phyloP scores from a whole-genome alignment of 2,113 vertebrate species.

The Etheostoma cragini region DNA sequence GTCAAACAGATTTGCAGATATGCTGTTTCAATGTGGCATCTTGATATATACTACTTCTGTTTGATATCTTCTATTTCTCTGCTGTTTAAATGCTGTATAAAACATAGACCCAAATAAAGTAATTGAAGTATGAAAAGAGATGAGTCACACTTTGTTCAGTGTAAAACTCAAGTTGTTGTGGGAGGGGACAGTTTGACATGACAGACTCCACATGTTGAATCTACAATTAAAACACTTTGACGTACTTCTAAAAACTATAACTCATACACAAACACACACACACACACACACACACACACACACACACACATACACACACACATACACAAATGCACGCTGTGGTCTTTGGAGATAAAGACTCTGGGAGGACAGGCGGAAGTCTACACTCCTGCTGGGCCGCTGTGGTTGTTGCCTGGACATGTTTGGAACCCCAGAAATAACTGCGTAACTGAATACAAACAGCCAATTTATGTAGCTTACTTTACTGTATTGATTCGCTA shows the following conservation, averaged over 20 bases:
- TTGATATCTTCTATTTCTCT: background rate
- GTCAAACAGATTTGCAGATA: background rate
- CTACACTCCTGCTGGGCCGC: background rate
- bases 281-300: background rate
- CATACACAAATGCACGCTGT: background rate
- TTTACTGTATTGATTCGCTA: no score
- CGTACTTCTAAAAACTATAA: slow-evolving; percentile 7
- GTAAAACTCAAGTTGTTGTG: background rate
- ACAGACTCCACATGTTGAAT: slow-evolving; percentile 48
- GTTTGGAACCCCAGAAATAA: background rate
- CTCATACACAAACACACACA: background rate
- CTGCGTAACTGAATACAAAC: background rate
- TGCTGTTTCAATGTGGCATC: background rate
- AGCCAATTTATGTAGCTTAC: no score
- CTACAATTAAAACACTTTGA: background rate
- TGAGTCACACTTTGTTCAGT: background rate
- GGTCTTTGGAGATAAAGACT: slow-evolving; percentile 25
- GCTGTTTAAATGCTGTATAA: background rate
- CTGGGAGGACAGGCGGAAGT: slow-evolving; percentile 38
- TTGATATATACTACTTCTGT: background rate
- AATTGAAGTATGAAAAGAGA: background rate
- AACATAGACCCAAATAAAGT: background rate
- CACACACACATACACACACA: slow-evolving; percentile 16
- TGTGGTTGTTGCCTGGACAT: background rate
- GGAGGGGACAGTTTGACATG: slow-evolving; percentile 36